Evolutionary conservation across 2,797 vertebrate species (phyloP), one percentile per base, ranked within the genome.

Genomic region (Morelia viridis): DNA sequence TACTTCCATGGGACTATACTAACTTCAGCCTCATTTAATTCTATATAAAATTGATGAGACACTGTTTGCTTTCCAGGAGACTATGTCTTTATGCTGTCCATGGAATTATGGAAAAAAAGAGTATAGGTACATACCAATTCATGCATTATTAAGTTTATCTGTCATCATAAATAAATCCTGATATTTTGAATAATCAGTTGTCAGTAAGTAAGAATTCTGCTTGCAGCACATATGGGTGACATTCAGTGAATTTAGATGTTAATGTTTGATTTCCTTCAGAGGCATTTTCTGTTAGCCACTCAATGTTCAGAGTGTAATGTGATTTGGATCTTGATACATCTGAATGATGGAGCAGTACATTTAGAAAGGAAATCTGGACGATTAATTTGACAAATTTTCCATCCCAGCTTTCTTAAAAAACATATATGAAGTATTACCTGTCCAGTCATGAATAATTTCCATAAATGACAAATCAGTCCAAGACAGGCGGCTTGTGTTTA

Each of bases 401-500:
- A 88, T 56, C 85, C 89, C 95, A 96, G 53, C 94, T 95, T 92
- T 94, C 94, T 93, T 91, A 93, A 96, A 95, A 76, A 86, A 89
- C 1, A 64, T 96, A 85, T 94, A 94, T 95, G 90, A 96, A 96
- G 89, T 93, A 92, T 92, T 96, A 96, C 94, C 94, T 96, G 92
- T 92, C 93, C 88, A 95, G 86, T 88, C 0, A 4, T 95, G 95
- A 97, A 93, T 95, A 95, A 96, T 96, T 95, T 91, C 93, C 91
- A 46, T 64, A 96, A 91, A 97, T 96, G 96, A 97, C 94, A 95
- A 95, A 95, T 97, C 96, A 96, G 94, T 95, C 95, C 64, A 97
- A 96, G 96, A 97, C 92, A 95, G 80, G 92, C 92, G 57, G 92
- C 93, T 91, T 71, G 87, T 95, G 95, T 96, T 94, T 96, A 97